Evolutionary conservation across 1,140 invertebrate species (phyloP).

Genomic region (Stenopsyche tienmushanensis): DNA sequence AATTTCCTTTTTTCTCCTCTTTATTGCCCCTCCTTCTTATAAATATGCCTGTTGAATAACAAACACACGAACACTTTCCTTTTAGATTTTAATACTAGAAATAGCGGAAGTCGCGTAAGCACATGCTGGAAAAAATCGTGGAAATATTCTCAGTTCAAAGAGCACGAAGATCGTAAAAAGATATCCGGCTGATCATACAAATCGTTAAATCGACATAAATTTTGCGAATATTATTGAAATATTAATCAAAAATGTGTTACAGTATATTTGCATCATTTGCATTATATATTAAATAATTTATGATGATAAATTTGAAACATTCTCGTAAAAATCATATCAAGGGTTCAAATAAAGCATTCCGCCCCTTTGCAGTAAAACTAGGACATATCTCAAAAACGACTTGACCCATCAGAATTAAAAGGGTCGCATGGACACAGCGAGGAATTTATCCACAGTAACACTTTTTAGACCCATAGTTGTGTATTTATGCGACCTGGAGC

Average conservation of each 20-base stretch:
- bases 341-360: background rate
- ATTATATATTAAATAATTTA: background rate
- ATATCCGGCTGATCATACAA: background rate
- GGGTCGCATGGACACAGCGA: too few species aligned
- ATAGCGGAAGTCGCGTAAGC: background rate
- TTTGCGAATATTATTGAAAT: background rate
- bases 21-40: slow-evolving; percentile 18
- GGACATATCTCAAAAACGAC: background rate
- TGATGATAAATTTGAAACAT: background rate
- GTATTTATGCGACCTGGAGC: slow-evolving; percentile 19
- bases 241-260: background rate
- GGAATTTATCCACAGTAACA: too few species aligned
- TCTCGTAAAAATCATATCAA: background rate
- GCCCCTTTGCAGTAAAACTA: background rate
- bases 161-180: background rate
- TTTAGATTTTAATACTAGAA: slow-evolving; percentile 5
- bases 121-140: background rate
- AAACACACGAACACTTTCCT: slow-evolving; percentile 8
- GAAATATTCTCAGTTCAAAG: slow-evolving; percentile 1
- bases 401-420: too few species aligned
- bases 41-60: slow-evolving; percentile 21
- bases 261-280: background rate
- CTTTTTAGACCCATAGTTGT: too few species aligned
- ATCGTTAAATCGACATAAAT: background rate
- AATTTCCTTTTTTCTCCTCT: slow-evolving; percentile 17